phyloP scores from a whole-genome alignment of 2,888 invertebrate species.

The Euclidia mi region DNA sequence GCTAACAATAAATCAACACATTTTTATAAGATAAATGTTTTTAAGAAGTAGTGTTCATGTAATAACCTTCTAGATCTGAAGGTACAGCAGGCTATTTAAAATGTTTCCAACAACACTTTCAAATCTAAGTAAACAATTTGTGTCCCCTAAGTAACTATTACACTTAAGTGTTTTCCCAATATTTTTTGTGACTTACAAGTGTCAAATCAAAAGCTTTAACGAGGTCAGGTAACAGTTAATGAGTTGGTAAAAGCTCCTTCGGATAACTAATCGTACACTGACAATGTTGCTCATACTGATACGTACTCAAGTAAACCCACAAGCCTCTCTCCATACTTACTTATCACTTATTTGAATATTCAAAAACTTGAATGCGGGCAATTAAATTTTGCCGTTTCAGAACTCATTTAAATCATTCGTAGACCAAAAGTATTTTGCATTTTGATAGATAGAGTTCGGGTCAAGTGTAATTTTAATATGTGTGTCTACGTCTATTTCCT shows the following conservation, averaged over 20 bases:
- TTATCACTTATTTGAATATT: conserved; percentile 3
- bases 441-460: no score
- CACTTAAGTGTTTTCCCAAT: conserved; percentile 22
- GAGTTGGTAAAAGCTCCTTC: conserved; percentile 82
- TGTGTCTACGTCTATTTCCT: no score
- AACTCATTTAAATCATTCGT: no score
- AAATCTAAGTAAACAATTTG: conserved; percentile 1
- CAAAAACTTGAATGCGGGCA: conserved; percentile 4
- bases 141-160: conserved; percentile 3
- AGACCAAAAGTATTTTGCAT: no score
- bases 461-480: no score
- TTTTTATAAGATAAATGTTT: neutral
- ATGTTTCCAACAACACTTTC: neutral
- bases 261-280: conserved; percentile 61
- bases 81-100: no score
- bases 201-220: conserved; percentile 72
- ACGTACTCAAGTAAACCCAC: conserved; percentile 29
- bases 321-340: conserved; percentile 20
- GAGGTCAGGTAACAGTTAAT: conserved; percentile 84
- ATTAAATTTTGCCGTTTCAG: neutral
- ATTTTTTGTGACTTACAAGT: conserved; percentile 56
- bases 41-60: neutral
- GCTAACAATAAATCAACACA: neutral
- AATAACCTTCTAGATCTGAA: no score
- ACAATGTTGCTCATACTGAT: conserved; percentile 38